Base-by-base conservation (phyloP, 2,888 invertebrate genomes). In the Leucozona laternaria region DNA sequence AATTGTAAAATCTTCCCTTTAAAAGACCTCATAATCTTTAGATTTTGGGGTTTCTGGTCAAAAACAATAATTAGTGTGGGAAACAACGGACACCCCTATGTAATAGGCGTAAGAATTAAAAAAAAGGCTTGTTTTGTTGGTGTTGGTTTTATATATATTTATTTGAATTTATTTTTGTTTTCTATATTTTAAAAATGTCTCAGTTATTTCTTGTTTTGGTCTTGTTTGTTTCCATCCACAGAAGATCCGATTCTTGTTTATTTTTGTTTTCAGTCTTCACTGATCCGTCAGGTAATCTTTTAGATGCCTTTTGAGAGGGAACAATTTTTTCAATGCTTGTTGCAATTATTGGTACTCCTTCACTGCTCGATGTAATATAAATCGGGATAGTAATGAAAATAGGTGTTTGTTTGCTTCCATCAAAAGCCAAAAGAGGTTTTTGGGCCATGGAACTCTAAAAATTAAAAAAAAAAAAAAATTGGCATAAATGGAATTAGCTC, bases 361-460 rank as follows among this genome's bases (percentile, higher is more conserved):
- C 73, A 25, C 37, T 15, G 6, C 57, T 45, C 5, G 64, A 57
- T 20, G 40, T 45, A 11, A 86, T 73, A 31, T 70, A 75, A 13
- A 86, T 82, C 0, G 86, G 86, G 40, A 86, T 86, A 0, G 86
- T 86, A 10, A 86, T 86, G 13, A 81, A 86, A 37, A 86, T 82
- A 0, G 86, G 82, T 22, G 34, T 60, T 58, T 86, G 82, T 31
- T 79, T 82, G 50, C 50, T 75, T 22, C 78, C 75, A 15, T 82
- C 78, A 31, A 86, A 58, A 4, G 70, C 31, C 8, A 79, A 6
- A 4, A 73, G 7, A 1, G 78, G 53, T 11, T 53, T 70, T 22
- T 37, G 64, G 5, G 11, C 43, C 11, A 6, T 4, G 13, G 62
- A 8, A 25, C 11, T 81, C 81, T 81, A 34, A 37, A 68, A 34